phyloP scores from a whole-genome alignment of 2,113 vertebrate species.

The Ahaetulla prasina region DNA sequence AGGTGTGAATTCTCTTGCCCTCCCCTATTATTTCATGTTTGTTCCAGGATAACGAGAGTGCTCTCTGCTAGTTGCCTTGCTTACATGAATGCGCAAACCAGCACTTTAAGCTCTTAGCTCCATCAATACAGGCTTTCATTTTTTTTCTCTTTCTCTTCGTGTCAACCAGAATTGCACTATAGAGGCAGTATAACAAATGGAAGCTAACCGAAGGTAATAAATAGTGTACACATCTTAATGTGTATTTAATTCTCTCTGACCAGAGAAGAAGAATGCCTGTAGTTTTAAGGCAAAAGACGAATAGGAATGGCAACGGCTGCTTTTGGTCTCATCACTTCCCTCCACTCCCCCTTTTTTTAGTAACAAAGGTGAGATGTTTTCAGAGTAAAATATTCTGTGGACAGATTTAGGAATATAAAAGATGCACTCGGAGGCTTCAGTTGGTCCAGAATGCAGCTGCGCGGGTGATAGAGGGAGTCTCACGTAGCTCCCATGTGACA shows the following conservation, averaged over 20 bases:
- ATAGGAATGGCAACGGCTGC: neutral
- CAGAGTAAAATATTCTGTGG: neutral
- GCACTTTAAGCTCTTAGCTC: neutral
- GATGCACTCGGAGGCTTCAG: too few species aligned
- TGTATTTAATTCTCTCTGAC: neutral
- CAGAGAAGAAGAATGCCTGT: neutral
- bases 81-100: neutral
- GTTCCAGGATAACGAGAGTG: neutral
- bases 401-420: neutral
- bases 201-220: slow-evolving; percentile 1
- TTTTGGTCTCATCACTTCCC: neutral
- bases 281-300: neutral
- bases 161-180: slow-evolving; percentile 1
- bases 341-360: neutral
- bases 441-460: too few species aligned
- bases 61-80: neutral
- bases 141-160: neutral
- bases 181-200: slow-evolving; percentile 4
- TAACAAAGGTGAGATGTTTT: neutral
- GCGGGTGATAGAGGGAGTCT: too few species aligned
- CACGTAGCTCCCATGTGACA: too few species aligned
- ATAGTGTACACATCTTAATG: slow-evolving; percentile 13
- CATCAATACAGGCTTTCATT: neutral
- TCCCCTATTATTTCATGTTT: neutral
- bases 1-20: neutral